phyloP scores from a whole-genome alignment of 2,113 vertebrate species.

The Girardinichthys multiradiatus region DNA sequence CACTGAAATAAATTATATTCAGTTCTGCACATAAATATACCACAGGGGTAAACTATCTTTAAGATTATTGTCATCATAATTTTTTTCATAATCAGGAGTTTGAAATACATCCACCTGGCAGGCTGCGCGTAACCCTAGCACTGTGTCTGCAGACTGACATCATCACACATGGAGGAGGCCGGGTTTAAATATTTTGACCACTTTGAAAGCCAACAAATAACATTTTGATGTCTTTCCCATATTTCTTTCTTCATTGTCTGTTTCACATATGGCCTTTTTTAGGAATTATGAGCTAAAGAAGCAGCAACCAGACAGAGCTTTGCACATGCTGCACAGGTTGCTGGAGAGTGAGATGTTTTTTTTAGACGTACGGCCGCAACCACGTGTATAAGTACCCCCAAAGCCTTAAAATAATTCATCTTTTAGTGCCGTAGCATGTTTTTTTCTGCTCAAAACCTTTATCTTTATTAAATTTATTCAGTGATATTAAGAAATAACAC shows the following conservation, averaged over 20 bases:
- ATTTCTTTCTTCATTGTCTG: constrained; percentile 41
- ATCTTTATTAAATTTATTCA: too few relatives aligned
- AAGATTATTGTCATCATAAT: constrained; percentile 5
- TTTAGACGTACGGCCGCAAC: too few relatives aligned
- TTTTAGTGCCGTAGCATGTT: too few relatives aligned
- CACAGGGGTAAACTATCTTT: too few relatives aligned
- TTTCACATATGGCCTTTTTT: constrained; percentile 21
- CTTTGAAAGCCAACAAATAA: constrained; percentile 51
- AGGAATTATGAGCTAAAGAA: constrained; percentile 38
- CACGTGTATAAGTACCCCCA: too few relatives aligned
- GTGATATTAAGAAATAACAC: too few relatives aligned
- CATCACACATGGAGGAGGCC: constrained; percentile 20
- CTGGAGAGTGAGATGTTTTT: not conserved
- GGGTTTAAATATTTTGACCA: constrained; percentile 44
- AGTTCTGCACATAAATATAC: not conserved
- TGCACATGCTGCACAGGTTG: constrained; percentile 1
- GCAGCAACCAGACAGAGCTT: constrained; percentile 25
- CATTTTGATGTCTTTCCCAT: constrained; percentile 51
- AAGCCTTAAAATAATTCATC: too few relatives aligned
- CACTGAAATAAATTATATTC: not conserved
- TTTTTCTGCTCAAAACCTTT: too few relatives aligned
- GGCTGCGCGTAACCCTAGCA: not conserved
- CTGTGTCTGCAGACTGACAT: constrained; percentile 38
- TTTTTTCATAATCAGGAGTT: constrained; percentile 59
- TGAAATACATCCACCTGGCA: constrained; percentile 51